phyloP scores from a whole-genome alignment of 2,113 vertebrate species.

The Eleginops maclovinus region DNA sequence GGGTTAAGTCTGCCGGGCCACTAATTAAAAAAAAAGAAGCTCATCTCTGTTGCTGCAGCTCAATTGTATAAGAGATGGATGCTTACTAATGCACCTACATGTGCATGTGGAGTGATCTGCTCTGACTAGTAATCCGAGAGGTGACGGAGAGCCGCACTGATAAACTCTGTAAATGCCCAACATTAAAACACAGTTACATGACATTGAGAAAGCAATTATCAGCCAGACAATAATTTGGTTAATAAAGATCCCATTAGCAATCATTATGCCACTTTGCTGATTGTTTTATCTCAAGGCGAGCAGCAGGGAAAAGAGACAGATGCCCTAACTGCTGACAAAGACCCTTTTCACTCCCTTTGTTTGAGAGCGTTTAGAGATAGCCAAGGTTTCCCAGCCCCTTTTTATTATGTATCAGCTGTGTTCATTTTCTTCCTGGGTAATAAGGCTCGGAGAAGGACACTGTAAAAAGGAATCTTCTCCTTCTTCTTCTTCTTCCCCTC shows the following conservation, averaged over 20 bases:
- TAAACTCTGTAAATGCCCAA: constrained; percentile 55
- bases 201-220: constrained; percentile 79
- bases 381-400: constrained; percentile 29
- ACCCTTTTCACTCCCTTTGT: constrained; percentile 71
- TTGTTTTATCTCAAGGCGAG: constrained; percentile 76
- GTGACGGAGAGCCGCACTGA: constrained; percentile 36
- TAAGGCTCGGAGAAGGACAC: constrained; percentile 62
- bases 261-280: constrained; percentile 78
- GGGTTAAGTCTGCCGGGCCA: constrained; percentile 77
- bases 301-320: constrained; percentile 67
- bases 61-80: constrained; percentile 57
- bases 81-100: constrained; percentile 26
- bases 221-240: constrained; percentile 73
- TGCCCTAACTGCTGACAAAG: constrained; percentile 80
- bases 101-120: too few species aligned
- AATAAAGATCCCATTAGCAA: constrained; percentile 80
- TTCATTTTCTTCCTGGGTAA: constrained; percentile 62
- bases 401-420: constrained; percentile 44
- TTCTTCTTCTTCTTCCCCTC: constrained; percentile 60
- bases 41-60: constrained; percentile 54
- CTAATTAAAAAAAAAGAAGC: constrained; percentile 82
- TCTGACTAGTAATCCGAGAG: constrained; percentile 46
- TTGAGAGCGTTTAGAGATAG: constrained; percentile 71
- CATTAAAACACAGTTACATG: constrained; percentile 70
- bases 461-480: constrained; percentile 64